These are phyloP conservation scores for Sebastes fasciatus DNA, from an alignment of 2,113 vertebrate genomes.

Conservation along the genomic window DNA sequence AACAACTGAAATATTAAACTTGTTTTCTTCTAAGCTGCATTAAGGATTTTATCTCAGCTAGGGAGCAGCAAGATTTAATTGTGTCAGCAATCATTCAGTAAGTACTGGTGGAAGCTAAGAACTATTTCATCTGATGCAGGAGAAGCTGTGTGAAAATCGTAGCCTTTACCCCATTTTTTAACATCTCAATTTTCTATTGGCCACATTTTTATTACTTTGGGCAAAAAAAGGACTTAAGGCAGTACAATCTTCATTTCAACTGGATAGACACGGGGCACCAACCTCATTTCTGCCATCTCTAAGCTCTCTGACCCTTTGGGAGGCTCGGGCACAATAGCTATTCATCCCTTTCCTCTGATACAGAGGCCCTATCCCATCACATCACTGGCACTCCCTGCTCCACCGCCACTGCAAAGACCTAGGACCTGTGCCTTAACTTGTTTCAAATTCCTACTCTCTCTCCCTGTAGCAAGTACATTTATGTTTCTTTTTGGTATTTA, in stretches of 20 bases:
- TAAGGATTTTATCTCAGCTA: not conserved
- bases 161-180: not conserved
- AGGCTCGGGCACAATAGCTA: slow-evolving; percentile 25
- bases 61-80: not conserved
- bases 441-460: not conserved
- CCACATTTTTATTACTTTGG: slow-evolving; percentile 19
- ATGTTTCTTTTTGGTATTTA: not conserved
- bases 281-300: slow-evolving; percentile 49
- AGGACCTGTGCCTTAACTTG: not conserved
- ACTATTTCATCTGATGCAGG: not conserved
- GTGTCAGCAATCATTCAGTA: not conserved
- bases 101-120: not conserved
- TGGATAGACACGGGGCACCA: slow-evolving; percentile 27
- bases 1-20: not conserved
- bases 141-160: not conserved
- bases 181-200: slow-evolving; percentile 16
- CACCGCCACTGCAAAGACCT: not conserved
- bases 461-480: not conserved
- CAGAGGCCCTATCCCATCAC: not conserved
- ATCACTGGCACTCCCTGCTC: slow-evolving; percentile 4
- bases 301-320: slow-evolving; percentile 43
- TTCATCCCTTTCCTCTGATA: slow-evolving; percentile 38
- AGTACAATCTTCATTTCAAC: slow-evolving; percentile 30
- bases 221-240: slow-evolving; percentile 14
- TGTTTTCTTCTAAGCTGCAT: not conserved